Base-by-base conservation (phyloP, 2,888 invertebrate genomes). In the Rhamnusium bicolor region DNA sequence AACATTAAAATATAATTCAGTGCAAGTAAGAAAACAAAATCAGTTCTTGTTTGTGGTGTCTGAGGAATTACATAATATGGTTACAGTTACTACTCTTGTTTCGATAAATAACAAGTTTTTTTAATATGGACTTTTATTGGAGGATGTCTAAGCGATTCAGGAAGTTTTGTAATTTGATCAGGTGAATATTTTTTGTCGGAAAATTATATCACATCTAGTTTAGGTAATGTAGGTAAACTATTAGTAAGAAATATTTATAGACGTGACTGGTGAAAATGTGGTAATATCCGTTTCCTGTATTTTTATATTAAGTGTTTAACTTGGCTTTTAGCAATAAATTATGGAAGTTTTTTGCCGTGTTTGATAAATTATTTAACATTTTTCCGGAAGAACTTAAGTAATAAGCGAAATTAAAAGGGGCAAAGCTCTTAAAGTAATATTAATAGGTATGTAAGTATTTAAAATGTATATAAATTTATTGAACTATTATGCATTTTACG, bases 81-180 rank as follows among this genome's bases (percentile, higher is more conserved):
- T 12, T 29, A 27, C 29, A 21, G 51, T 63, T 29, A 12, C 51
- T 24, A 24, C 16, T 24, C 32, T 1, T 18, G 14, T 18, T 12
- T 29, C 14, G 14, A 12, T 19, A 21, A 27, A 51, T 69, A 40
- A n/a, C 16, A 4, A 49, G 54, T 53, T 16, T n/a, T 46, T 66
- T 27, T 14, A 58, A 4, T 49, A 76, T 76, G 76, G 76, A 73
- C 47, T 72, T 73, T 66, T 76, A 72, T 51, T 73, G 73, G 73
- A 62, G 46, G 58, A 40, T 76, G 27, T 72, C 76, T 19, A 76
- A 53, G 27, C 67, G 56, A 51, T 56, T 73, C 32, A 40, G 53
- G 8, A 32, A 51, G 27, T 68, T 70, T 32, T 76, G 71, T 47
- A 69, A 46, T 24, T 18, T 67, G 21, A 46, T 67, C 54, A 54